Evolutionary conservation across 1,140 invertebrate genomes (phyloP), one percentile per base, ranked within the genome.

Genomic region (Eumaeus atala): DNA sequence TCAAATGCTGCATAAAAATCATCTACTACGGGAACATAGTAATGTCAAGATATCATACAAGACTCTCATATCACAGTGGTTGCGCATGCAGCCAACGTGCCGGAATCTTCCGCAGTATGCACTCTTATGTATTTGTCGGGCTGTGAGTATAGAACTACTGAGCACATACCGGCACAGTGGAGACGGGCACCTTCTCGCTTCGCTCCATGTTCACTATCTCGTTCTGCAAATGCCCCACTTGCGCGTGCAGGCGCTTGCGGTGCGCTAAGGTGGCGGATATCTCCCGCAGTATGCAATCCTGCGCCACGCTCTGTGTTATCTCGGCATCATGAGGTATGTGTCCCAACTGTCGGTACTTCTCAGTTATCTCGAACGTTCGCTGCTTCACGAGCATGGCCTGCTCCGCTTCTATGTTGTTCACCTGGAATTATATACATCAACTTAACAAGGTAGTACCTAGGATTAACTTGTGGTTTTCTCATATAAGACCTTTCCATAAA

Each of bases 271-370:
- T 96, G 1, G 92, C 91, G 5, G 92, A 94, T 57, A 97, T 96
- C 84, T 97, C 95, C 72, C 93, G 93, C 38, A 96, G 76, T 65
- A 96, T 93, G 62, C 92, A 92, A 73, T 96, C 94, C 64, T 94
- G 92, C 0, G 92, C 91, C 37, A 92, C 86, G 10, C 88, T 90
- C 56, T 92, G 90, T n/a, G 91, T 91, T 53, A 92, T 72, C 61
- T 90, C 90, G 8, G 84, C 68, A 54, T 89, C 81, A 0, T 86
- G 76, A 38, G 87, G 83, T 71, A 85, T 77, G 21, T 89, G 87
- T 12, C 88, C 88, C 48, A 91, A 86, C 54, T 83, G 80, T 9
- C 87, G 87, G 70, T 91, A 91, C 66, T 93, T 92, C 55, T 92
- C 92, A 36, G 90, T 90, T 66, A 92, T 90, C 86, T 92, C 92